phyloP scores from a whole-genome alignment of 2,113 vertebrate species.

The Egretta garzetta region DNA sequence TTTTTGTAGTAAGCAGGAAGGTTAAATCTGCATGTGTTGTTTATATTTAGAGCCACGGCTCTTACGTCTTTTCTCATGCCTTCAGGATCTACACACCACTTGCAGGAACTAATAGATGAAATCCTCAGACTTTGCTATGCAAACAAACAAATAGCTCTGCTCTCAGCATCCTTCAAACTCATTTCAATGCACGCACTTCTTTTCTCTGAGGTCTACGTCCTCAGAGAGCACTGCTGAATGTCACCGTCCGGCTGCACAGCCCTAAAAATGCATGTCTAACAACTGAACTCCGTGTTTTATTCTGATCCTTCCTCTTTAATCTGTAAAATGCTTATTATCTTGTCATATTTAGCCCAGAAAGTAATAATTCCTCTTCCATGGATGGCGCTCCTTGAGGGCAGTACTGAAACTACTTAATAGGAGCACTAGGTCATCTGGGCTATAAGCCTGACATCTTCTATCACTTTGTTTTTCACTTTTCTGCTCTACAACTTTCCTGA shows the following conservation, averaged over 20 bases:
- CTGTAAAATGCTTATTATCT: background rate
- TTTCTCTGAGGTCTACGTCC: background rate
- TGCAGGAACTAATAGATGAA: background rate
- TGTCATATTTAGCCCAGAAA: background rate
- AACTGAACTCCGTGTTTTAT: background rate
- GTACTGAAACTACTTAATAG: background rate
- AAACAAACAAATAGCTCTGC: background rate
- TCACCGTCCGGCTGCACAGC: background rate
- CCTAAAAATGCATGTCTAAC: background rate
- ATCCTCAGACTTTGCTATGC: background rate
- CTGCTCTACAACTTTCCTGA: background rate
- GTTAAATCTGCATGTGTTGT: background rate
- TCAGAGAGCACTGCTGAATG: background rate
- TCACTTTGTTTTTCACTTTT: background rate
- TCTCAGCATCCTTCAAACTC: background rate
- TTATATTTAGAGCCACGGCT: background rate
- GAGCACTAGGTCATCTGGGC: background rate
- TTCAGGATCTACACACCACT: background rate
- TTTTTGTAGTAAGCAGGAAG: background rate
- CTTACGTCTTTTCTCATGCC: background rate
- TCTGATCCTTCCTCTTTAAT: background rate
- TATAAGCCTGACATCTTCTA: background rate
- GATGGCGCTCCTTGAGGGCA: background rate
- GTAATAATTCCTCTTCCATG: background rate
- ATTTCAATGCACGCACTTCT: background rate